A percentile compares a stretch with the other conserved stretches of the same genome.
phyloP scores from a whole-genome alignment of 2,888 invertebrate species.

The Anodontia alba region DNA sequence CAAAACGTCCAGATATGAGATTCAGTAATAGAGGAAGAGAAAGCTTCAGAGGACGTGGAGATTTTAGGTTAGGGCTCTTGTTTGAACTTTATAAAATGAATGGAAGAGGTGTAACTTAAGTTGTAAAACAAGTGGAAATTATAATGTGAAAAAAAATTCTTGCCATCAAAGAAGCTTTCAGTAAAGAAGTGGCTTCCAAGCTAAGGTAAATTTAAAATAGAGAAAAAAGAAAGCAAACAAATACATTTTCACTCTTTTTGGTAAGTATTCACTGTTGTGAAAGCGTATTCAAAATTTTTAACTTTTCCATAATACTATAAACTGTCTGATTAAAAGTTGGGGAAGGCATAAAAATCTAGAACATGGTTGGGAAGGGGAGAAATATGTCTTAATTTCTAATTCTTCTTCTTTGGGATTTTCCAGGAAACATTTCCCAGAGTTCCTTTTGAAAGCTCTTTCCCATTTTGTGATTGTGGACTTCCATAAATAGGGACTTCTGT shows the following conservation, averaged over 20 bases:
- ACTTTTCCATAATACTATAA: too few species aligned
- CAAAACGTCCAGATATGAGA: conserved; percentile 57
- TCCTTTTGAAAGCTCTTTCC: conserved; percentile 10
- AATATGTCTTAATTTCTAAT: background rate
- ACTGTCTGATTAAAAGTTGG: too few species aligned
- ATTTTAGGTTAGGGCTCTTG: conserved; percentile 72
- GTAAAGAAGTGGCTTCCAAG: too few species aligned
- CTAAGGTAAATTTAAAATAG: too few species aligned
- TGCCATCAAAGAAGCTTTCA: too few species aligned
- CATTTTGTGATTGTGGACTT: conserved; percentile 13
- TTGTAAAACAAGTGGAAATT: background rate
- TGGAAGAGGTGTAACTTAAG: conserved; percentile 42
- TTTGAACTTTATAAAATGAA: conserved; percentile 41
- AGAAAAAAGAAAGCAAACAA: too few species aligned
- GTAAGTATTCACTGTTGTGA: background rate
- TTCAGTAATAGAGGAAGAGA: conserved; percentile 54
- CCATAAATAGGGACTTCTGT: too few species aligned
- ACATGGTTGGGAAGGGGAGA: too few species aligned
- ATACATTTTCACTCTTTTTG: too few species aligned
- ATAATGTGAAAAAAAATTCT: background rate
- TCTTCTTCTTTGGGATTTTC: conserved; percentile 46
- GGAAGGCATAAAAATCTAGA: too few species aligned
- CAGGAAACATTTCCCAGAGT: conserved; percentile 24
- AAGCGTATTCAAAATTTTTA: background rate
- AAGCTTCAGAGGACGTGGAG: conserved; percentile 65